Evolutionary conservation across 2,888 invertebrate genomes (phyloP).

Genomic region (Brachylomia viminalis): DNA sequence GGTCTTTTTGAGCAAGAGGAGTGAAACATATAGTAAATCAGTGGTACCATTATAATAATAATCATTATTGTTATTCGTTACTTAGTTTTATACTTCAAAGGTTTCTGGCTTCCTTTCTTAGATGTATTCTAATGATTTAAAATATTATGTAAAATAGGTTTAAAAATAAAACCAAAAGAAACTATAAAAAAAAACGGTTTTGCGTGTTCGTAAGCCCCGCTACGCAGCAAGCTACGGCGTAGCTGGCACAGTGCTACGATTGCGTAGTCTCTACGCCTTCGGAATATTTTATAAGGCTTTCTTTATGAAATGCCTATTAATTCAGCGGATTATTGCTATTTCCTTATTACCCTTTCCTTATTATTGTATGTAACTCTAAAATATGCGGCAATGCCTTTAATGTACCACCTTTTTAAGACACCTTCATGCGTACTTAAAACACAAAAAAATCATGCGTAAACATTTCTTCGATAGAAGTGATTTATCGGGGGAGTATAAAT

Average conservation of each 20-base stretch:
- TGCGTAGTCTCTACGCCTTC: not conserved
- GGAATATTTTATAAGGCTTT: not conserved
- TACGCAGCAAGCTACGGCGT: slow-evolving; percentile 36
- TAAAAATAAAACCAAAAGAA: not conserved
- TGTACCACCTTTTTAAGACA: too few relatives aligned
- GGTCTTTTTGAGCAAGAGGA: too few relatives aligned
- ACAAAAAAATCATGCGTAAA: too few relatives aligned
- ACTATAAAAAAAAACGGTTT: not conserved
- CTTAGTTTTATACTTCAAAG: not conserved
- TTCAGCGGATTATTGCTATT: too few relatives aligned
- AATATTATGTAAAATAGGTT: not conserved
- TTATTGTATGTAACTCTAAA: too few relatives aligned
- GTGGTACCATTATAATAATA: not conserved
- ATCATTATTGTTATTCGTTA: slow-evolving; percentile 10
- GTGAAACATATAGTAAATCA: too few relatives aligned
- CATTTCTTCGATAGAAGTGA: too few relatives aligned
- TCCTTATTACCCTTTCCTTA: too few relatives aligned
- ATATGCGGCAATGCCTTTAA: too few relatives aligned
- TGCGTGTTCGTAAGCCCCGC: slow-evolving; percentile 1
- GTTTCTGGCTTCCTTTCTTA: not conserved
- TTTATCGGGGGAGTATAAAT: too few relatives aligned
- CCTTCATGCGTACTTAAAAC: too few relatives aligned
- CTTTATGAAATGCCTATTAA: not conserved
- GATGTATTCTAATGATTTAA: not conserved
- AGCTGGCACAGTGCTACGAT: slow-evolving; percentile 3